Conservation (phyloP, 2,797 vertebrate species). For the Tangara arthus region DNA sequence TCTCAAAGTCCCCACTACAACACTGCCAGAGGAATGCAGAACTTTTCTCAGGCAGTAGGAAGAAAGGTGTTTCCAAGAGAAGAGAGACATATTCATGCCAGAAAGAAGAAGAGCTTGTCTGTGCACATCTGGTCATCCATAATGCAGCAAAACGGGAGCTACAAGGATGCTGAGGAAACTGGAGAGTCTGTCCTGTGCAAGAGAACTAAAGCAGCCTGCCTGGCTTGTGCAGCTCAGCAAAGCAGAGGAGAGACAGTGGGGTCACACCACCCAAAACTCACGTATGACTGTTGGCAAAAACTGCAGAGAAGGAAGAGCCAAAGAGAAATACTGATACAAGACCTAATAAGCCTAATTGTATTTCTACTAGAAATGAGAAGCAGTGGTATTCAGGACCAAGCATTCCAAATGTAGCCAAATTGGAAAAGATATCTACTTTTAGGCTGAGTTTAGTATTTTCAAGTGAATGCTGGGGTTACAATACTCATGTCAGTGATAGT, state of each 20-base stretch:
- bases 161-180: background rate
- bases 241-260: background rate
- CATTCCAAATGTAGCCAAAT: background rate
- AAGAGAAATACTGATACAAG: background rate
- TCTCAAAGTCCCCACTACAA: background rate
- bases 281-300: background rate
- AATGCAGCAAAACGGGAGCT: background rate
- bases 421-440: background rate
- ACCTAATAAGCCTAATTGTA: background rate
- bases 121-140: background rate
- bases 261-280: background rate
- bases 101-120: background rate
- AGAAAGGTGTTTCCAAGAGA: background rate
- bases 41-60: background rate
- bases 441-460: background rate
- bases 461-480: background rate
- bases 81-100: background rate
- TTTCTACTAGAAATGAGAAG: background rate
- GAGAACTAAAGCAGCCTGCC: background rate
- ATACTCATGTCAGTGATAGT: background rate
- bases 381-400: background rate
- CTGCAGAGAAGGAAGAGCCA: background rate
- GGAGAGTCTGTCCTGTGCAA: background rate
- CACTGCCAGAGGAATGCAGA: background rate
- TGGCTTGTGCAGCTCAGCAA: background rate